Conservation (phyloP, 2,888 invertebrate genomes). For the Caenorhabditis parvicauda region DNA sequence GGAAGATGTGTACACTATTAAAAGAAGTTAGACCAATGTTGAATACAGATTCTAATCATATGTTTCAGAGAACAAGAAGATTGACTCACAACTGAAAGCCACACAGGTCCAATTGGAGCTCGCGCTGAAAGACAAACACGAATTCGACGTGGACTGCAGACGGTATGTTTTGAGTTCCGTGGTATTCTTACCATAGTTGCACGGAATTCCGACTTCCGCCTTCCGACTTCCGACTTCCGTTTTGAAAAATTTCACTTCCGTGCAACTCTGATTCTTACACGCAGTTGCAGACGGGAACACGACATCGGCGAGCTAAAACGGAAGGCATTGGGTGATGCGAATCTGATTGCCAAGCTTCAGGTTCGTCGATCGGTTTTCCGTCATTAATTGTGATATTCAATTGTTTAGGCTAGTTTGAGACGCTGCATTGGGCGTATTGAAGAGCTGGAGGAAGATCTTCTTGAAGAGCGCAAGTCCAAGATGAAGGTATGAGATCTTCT, state of each 20-base stretch:
- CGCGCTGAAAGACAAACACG: conserved; percentile 94
- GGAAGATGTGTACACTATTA: too few species aligned
- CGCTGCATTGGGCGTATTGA: conserved; percentile 72
- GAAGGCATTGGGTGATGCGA: conserved; percentile 90
- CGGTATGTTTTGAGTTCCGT: conserved; percentile 62
- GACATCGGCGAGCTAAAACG: conserved; percentile 91
- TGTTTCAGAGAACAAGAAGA: conserved; percentile 72
- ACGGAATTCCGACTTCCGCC: too few species aligned
- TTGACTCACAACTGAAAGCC: conserved; percentile 95
- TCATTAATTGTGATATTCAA: not conserved
- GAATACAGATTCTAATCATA: not conserved
- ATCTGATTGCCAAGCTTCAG: conserved; percentile 90
- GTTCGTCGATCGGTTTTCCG: too few species aligned
- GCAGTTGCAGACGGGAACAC: conserved; percentile 76
- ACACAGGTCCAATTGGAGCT: conserved; percentile 93
- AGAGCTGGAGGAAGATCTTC: conserved; percentile 97
- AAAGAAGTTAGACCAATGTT: too few species aligned
- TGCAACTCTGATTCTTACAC: too few species aligned
- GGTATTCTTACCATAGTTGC: too few species aligned
- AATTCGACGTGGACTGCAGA: conserved; percentile 91
- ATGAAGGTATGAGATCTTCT: conserved; percentile 24
- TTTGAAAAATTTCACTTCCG: too few species aligned
- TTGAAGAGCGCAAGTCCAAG: conserved; percentile 81
- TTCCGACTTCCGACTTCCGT: too few species aligned
- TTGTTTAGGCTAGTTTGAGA: conserved; percentile 20